Evolutionary conservation across 1,140 invertebrate species (phyloP).

Genomic region (Leptinotarsa defecta): DNA sequence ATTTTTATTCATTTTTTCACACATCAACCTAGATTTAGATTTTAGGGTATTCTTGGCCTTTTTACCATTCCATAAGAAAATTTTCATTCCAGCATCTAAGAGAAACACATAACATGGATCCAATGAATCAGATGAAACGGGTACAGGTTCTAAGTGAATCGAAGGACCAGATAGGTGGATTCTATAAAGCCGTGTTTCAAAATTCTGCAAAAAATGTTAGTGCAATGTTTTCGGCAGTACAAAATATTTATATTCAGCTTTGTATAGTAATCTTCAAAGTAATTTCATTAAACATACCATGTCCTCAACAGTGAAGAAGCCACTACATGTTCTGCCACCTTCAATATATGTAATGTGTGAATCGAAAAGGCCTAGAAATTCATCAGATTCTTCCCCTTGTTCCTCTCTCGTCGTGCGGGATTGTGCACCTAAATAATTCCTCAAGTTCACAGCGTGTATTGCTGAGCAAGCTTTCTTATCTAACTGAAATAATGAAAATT

Average conservation of each 20-base stretch:
- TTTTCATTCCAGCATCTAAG: slow-evolving; percentile 83
- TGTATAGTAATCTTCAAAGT: neutral
- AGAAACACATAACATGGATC: slow-evolving; percentile 94
- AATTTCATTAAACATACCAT: slow-evolving; percentile 54
- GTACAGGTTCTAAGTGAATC: slow-evolving; percentile 91
- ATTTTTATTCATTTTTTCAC: slow-evolving; percentile 99
- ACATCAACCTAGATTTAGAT: slow-evolving; percentile 92
- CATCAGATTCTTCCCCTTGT: slow-evolving; percentile 93
- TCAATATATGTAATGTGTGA: slow-evolving; percentile 94
- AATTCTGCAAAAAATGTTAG: slow-evolving; percentile 64
- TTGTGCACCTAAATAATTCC: slow-evolving; percentile 93
- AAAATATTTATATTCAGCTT: no score
- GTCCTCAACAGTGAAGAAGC: slow-evolving; percentile 97
- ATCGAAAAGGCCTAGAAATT: slow-evolving; percentile 93
- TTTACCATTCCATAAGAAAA: slow-evolving; percentile 93
- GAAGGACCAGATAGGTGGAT: slow-evolving; percentile 86
- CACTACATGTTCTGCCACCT: slow-evolving; percentile 93
- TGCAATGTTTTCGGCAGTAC: no score
- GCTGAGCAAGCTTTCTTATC: slow-evolving; percentile 99
- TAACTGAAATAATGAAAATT: slow-evolving; percentile 62
- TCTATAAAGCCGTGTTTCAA: slow-evolving; percentile 84
- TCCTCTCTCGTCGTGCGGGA: slow-evolving; percentile 98
- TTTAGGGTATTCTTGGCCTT: slow-evolving; percentile 93
- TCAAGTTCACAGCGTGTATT: slow-evolving; percentile 97
- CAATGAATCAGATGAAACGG: slow-evolving; percentile 70